Percentiles rank a stretch among this genome's conserved stretches.
Evolutionary conservation across 2,113 vertebrate species (phyloP).

Genomic region (Phrynosoma platyrhinos): DNA sequence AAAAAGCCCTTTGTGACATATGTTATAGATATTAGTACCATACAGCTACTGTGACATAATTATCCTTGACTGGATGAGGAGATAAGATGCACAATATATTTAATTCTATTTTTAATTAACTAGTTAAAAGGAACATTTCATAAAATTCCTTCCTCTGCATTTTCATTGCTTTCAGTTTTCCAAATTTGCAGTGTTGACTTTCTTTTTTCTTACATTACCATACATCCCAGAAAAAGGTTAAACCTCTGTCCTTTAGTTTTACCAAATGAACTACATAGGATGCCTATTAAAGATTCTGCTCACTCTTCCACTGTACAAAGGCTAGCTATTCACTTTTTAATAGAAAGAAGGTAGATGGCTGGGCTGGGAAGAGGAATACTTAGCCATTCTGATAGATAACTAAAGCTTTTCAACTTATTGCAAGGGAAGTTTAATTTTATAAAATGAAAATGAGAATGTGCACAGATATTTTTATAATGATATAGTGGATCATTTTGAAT

Average conservation of each 20-base stretch:
- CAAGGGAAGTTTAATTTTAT: background rate
- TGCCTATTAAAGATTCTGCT: slow-evolving; percentile 21
- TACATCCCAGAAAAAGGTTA: background rate
- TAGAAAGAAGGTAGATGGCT: background rate
- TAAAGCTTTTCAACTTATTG: background rate
- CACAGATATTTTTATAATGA: background rate
- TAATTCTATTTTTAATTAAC: background rate
- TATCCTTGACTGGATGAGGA: background rate
- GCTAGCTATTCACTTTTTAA: background rate
- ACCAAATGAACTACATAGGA: background rate
- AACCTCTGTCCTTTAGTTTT: slow-evolving; percentile 20
- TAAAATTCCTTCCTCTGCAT: slow-evolving; percentile 3
- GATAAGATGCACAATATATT: slow-evolving; percentile 12
- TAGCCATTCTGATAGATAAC: background rate
- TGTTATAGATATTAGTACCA: slow-evolving; percentile 3
- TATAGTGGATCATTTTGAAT: background rate
- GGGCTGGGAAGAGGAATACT: background rate
- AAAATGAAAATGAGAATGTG: background rate
- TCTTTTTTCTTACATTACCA: background rate
- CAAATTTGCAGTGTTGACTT: background rate
- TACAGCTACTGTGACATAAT: background rate
- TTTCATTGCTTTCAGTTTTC: slow-evolving; percentile 23
- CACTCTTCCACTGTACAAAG: background rate
- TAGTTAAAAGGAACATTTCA: slow-evolving; percentile 27
- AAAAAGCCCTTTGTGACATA: background rate